Evolutionary conservation across 2,888 invertebrate species (phyloP).

Genomic region (Hirtodrosophila duncani): DNA sequence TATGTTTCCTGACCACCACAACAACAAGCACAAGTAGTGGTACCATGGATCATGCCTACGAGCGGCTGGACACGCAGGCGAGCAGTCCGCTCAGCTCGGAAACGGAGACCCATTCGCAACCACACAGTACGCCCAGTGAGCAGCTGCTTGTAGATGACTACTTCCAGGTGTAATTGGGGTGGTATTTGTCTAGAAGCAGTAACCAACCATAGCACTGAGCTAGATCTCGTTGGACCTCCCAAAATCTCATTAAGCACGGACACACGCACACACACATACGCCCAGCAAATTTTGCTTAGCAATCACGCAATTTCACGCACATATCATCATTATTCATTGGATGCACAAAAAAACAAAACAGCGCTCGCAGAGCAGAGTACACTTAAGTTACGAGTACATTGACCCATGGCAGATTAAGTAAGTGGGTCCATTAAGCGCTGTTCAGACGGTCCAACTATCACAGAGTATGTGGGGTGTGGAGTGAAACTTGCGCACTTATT

Average conservation of each 20-base stretch:
- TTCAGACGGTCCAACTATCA: no score
- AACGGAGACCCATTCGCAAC: no score
- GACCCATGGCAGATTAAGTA: conserved; percentile 24
- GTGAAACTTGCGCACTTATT: no score
- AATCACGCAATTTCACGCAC: conserved; percentile 46
- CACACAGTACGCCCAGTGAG: conserved; percentile 62
- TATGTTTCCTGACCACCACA: conserved; percentile 83
- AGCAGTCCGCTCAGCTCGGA: conserved; percentile 55
- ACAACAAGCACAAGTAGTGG: conserved; percentile 36
- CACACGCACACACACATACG: neutral
- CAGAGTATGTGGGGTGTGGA: no score
- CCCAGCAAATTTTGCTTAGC: conserved; percentile 48
- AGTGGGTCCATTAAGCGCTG: neutral
- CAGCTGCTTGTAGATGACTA: conserved; percentile 77
- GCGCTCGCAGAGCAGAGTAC: conserved; percentile 45
- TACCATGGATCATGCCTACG: conserved; percentile 83
- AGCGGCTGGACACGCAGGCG: conserved; percentile 78
- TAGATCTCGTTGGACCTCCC: conserved; percentile 49
- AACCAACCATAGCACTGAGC: conserved; percentile 32
- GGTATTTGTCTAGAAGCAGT: neutral
- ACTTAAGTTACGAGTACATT: conserved; percentile 31
- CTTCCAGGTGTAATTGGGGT: conserved; percentile 79
- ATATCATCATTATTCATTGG: conserved; percentile 48
- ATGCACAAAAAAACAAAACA: conserved; percentile 22
- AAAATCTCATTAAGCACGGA: neutral